Evolutionary conservation across 2,888 invertebrate genomes (phyloP), one percentile per base, ranked within the genome.

Genomic region (Xestoiulus laeticollis): DNA sequence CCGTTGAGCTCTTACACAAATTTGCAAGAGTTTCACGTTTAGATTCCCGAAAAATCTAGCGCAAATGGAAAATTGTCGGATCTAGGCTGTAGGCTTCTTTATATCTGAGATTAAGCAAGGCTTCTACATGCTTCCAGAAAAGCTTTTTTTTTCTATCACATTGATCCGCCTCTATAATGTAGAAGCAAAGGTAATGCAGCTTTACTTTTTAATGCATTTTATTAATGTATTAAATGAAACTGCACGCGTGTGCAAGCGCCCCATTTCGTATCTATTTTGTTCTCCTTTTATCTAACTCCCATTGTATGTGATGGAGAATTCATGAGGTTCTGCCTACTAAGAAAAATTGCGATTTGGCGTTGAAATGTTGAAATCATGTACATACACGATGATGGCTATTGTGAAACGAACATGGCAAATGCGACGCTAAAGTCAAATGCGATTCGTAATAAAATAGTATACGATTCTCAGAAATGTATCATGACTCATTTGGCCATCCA

Each of bases 171-270:
- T 59, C 59, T 59, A 59, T 59, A 59, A 19, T n/a, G 59, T 59
- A 59, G 14, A 59, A 59, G 59, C 59, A n/a, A 59, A 59, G 59
- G 59, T 59, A 59, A 59, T 59, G 59, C 59, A n/a, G 59, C 59
- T 59, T 59, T 59, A 59, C 59, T 59, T 59, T 59, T 59, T 59
- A 59, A 59, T 59, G 59, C 59, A 59, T 59, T 59, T 59, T 59
- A 59, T n/a, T 59, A 59, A 59, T 59, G 59, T 59, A 59, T 59
- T 59, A 59, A 59, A 59, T 59, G 59, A 59, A 59, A 59, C 59
- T 59, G 59, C 59, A 59, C 59, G 59, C 59, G 59, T n/a, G 59
- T 59, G 59, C n/a, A 48, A 16, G 14, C 16, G 48, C n/a, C n/a
- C 59, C 3, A n/a, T n/a, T 59, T 59, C 59, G n/a, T 59, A 59